Base-by-base conservation (phyloP, 2,888 invertebrate genomes). In the Tortricodes alternella region DNA sequence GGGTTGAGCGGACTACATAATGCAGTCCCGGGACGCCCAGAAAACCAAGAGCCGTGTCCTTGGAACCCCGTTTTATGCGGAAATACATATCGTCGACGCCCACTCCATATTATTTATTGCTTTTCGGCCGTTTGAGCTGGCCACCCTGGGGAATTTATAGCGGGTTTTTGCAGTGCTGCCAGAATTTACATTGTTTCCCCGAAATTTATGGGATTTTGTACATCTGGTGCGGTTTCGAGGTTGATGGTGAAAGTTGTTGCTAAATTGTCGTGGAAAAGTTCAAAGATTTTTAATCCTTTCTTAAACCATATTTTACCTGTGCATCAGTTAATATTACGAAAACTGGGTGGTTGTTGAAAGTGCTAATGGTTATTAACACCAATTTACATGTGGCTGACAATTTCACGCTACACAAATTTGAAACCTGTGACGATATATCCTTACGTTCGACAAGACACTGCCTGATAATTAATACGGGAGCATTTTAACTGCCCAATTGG, bases 31-130 rank as follows among this genome's bases (percentile, higher is more conserved):
- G 29, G 11, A 2, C 41, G 9, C 23, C 11, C 34, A 39, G 15
- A 13, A n/a, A 18, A 24, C 23, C 34, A 7, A 3, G 46, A 46
- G 19, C 38, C 39, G 34, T 35, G 29, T 48, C 55, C 55, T 49
- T 37, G 55, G n/a, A 43, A 29, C 21, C 21, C 41, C 41, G 41
- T 24, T 29, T 18, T 27, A 35, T 49, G 41, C 48, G 41, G 48
- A 55, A 49, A 55, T 53, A 53, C 53, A 48, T 53, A 53, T 53
- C 41, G 48, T 27, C 27, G 27, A 55, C 55, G 48, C 55, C 55
- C 53, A 23, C 48, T 44, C 37, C 38, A 44, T 56, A 56, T 32
- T 56, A 50, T 56, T 56, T 56, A 56, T 56, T 50, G 37, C 56
- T 43, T 55, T 35, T 49, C 21, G n/a, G 49, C 29, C 16, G 29